Conservation (phyloP, 2,797 vertebrate species). For the Sarcoramphus papa region DNA sequence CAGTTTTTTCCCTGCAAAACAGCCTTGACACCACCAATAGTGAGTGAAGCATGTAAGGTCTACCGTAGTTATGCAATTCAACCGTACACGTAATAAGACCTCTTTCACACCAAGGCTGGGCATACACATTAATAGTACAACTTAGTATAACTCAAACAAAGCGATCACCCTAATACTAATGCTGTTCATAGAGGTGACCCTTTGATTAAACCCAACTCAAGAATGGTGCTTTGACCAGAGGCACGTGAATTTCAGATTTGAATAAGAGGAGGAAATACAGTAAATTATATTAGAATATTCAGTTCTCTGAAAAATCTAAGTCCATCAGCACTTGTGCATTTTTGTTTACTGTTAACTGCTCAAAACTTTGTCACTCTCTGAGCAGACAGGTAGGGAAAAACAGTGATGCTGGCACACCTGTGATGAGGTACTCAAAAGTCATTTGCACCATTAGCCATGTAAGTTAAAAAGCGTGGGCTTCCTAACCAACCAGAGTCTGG, state of each 20-base stretch:
- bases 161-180: background rate
- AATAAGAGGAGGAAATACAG: background rate
- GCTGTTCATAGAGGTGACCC: background rate
- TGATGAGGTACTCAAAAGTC: background rate
- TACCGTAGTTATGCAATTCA: background rate
- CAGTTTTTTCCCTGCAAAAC: background rate
- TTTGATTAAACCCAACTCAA: background rate
- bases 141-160: background rate
- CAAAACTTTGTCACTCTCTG: background rate
- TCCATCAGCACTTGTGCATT: background rate
- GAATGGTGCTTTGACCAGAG: background rate
- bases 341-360: background rate
- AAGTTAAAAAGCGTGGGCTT: fast-evolving
- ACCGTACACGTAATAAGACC: fast-evolving
- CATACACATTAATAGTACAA: background rate
- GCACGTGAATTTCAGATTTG: background rate
- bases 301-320: background rate
- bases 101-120: background rate
- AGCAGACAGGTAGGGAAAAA: background rate
- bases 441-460: background rate
- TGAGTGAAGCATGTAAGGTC: fast-evolving
- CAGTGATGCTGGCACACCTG: background rate
- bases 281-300: background rate
- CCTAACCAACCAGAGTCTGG: fast-evolving
- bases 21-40: background rate